phyloP scores from a whole-genome alignment of 2,113 vertebrate species.

The Panthera uncia region DNA sequence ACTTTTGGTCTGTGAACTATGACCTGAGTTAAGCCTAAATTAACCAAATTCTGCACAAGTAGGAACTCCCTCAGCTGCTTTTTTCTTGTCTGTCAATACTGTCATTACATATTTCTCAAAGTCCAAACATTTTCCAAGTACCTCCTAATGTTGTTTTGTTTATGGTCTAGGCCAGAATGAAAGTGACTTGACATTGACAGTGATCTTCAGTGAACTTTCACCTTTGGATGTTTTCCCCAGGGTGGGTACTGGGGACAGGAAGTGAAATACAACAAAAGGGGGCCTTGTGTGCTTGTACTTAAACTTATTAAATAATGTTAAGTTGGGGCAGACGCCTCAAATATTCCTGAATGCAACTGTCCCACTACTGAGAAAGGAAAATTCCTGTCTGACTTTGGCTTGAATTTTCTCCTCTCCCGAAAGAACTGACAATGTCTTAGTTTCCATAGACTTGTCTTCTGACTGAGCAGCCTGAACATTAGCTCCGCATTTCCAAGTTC shows the following conservation, averaged over 20 bases:
- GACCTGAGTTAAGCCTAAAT: neutral
- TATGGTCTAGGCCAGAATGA: neutral
- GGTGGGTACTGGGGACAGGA: neutral
- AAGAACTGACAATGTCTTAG: neutral
- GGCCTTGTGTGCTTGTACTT: neutral
- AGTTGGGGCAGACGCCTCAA: neutral
- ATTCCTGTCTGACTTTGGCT: neutral
- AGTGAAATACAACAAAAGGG: neutral
- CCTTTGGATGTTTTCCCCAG: neutral
- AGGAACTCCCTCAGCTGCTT: neutral
- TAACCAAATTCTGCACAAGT: neutral
- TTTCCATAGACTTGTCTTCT: neutral
- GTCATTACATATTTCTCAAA: constrained; percentile 30
- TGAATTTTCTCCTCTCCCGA: neutral
- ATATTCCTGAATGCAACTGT: neutral
- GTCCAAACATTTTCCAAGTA: constrained; percentile 2
- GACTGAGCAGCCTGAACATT: neutral
- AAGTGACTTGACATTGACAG: neutral
- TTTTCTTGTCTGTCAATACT: constrained; percentile 2
- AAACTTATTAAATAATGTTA: neutral
- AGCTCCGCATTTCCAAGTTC: neutral
- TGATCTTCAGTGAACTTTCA: neutral
- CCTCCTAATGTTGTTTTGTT: constrained; percentile 12
- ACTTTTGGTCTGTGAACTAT: constrained; percentile 6
- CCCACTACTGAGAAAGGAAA: neutral